These are phyloP conservation scores for Ephestia elutella DNA, from an alignment of 1,140 invertebrate species.

Conservation along the genomic window DNA sequence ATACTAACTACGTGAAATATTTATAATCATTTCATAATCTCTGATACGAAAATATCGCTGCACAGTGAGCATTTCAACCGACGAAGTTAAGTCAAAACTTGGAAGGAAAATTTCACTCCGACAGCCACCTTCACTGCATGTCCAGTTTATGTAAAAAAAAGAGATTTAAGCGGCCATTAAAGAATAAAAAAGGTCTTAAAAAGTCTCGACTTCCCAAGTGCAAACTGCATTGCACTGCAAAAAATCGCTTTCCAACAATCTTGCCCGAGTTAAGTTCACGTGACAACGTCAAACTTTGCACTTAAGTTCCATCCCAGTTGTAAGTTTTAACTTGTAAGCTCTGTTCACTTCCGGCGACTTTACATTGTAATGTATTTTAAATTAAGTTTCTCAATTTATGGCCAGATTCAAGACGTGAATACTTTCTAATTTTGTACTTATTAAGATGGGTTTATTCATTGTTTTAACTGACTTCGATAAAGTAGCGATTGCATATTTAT, in stretches of 20 bases:
- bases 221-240: constrained; percentile 12
- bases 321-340: constrained; percentile 2
- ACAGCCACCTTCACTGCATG: no score
- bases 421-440: neutral
- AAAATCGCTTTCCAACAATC: neutral
- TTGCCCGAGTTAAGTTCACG: neutral
- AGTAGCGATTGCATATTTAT: no score
- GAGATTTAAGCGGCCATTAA: neutral
- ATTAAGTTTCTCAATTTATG: constrained; percentile 20
- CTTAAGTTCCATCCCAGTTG: constrained; percentile 31
- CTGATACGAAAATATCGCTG: no score
- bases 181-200: neutral
- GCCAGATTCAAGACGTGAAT: constrained; percentile 9
- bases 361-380: constrained; percentile 7
- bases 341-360: constrained; percentile 6
- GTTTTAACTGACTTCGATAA: no score
- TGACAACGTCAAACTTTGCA: constrained; percentile 48
- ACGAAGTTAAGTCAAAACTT: no score
- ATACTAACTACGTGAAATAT: no score
- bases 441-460: no score
- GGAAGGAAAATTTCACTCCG: no score
- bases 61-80: no score
- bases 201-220: neutral
- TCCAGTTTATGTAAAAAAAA: neutral
- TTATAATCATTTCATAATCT: no score